Conservation (phyloP, 2,113 vertebrate genomes). For the Pholis gunnellus region DNA sequence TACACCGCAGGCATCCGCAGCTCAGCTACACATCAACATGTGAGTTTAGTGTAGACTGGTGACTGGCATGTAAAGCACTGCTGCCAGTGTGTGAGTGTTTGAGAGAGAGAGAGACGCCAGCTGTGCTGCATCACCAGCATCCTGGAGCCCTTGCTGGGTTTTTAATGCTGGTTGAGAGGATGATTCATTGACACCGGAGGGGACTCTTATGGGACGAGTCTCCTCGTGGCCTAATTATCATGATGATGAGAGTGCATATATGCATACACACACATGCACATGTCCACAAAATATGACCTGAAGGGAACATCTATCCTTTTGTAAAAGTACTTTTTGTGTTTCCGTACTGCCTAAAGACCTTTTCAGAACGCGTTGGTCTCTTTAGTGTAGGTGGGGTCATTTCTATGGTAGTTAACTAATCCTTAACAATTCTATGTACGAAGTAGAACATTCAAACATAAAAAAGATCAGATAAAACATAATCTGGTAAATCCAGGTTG, state of each 20-base stretch:
- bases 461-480: background rate
- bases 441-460: background rate
- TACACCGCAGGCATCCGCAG: constrained; percentile 30
- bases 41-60: constrained; percentile 5
- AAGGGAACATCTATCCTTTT: constrained; percentile 1
- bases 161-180: constrained; percentile 62
- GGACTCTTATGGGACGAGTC: constrained; percentile 38
- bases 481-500: background rate
- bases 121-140: constrained; percentile 51
- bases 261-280: background rate
- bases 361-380: background rate
- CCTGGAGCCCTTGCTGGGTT: constrained; percentile 52
- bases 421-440: background rate
- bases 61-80: constrained; percentile 35
- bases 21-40: constrained; percentile 29
- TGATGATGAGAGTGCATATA: background rate
- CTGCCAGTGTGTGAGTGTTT: background rate
- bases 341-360: background rate
- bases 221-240: constrained; percentile 37
- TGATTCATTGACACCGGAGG: constrained; percentile 71
- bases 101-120: constrained; percentile 35
- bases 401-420: background rate
- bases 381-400: background rate
- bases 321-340: background rate
- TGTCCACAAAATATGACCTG: background rate